Base-by-base conservation (phyloP, 2,113 vertebrate genomes). In the Pseudorasbora parva region DNA sequence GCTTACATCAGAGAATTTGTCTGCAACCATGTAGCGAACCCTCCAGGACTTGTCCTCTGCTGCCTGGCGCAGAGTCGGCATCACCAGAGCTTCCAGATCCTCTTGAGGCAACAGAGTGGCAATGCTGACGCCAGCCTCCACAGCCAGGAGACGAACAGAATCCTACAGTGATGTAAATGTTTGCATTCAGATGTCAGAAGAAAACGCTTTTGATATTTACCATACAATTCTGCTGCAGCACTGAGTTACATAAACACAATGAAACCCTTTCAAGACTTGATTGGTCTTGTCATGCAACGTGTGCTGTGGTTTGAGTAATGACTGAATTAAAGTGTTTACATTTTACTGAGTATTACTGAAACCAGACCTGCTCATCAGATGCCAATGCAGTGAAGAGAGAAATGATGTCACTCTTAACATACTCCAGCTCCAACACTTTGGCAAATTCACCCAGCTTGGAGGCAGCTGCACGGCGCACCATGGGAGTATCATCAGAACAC, bases 11-110 rank as follows among this genome's bases (percentile, higher is more conserved):
- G 95, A 96, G 90, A 97, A 97, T 88, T 96, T 97, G 93, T 97
- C 96, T 33, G 96, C 96, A 49, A 97, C 96, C 96, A 97, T 97
- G 86, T 97, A 97, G 81, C 96, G 96, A 81, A 97, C 96, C 88
- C 96, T 94, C 96, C 96, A 97, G 77, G 96, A 97, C 87, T 97
- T 97, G 89, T 97, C 96, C 89, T 97, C 96, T 2, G 95, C 94
- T 5, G 96, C 96, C 89, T 97, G 95, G 21, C 93, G 93, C 76
- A 97, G 91, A 0, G 94, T 95, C 74, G 96, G 96, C 95, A 97
- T 97, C 41, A 97, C 96, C 88, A 97, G 85, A 15, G 93, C 90
- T 89, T 97, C 96, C 56, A 97, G 91, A 83, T 97, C 96, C 83
- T 96, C 95, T 81, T 95, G 95, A 79, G 95, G 94, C 88, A 97